Evolutionary conservation across 2,888 invertebrate species (phyloP).

Genomic region (Lathronympha strigana): DNA sequence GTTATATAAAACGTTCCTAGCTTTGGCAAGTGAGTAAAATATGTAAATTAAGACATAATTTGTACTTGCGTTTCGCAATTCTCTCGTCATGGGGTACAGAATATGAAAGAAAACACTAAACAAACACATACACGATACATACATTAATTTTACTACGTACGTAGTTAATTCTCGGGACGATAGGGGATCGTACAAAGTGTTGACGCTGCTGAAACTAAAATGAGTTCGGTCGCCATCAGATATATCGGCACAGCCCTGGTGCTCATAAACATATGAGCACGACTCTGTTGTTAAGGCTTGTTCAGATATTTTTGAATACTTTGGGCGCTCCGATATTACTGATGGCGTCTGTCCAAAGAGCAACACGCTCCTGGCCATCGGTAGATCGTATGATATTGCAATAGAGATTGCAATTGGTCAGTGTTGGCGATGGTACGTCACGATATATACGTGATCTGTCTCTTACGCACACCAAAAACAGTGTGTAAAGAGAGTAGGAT

Average conservation of each 20-base stretch:
- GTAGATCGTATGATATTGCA: no score
- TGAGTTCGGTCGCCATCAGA: neutral
- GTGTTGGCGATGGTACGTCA: no score
- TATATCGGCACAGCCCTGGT: no score
- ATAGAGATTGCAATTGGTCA: no score
- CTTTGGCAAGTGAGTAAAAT: slow-evolving; percentile 70
- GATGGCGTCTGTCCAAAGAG: no score
- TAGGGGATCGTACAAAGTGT: neutral
- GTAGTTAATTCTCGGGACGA: slow-evolving; percentile 34
- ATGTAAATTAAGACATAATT: slow-evolving; percentile 54
- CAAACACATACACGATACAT: slow-evolving; percentile 43
- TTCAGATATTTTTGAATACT: no score
- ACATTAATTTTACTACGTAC: slow-evolving; percentile 30
- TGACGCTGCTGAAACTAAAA: neutral
- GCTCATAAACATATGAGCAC: no score
- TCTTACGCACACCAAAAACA: slow-evolving; percentile 2
- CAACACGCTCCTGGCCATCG: no score
- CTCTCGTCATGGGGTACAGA: slow-evolving; percentile 32
- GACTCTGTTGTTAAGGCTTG: no score
- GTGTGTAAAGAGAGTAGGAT: neutral
- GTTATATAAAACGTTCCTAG: slow-evolving; percentile 49
- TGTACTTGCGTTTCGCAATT: slow-evolving; percentile 60
- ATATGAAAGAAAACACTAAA: slow-evolving; percentile 34
- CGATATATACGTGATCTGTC: neutral
- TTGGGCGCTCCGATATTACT: no score